These are phyloP conservation scores for Caenorhabditis zanzibari DNA, from an alignment of 2,888 invertebrate genomes.

Conservation along the genomic window DNA sequence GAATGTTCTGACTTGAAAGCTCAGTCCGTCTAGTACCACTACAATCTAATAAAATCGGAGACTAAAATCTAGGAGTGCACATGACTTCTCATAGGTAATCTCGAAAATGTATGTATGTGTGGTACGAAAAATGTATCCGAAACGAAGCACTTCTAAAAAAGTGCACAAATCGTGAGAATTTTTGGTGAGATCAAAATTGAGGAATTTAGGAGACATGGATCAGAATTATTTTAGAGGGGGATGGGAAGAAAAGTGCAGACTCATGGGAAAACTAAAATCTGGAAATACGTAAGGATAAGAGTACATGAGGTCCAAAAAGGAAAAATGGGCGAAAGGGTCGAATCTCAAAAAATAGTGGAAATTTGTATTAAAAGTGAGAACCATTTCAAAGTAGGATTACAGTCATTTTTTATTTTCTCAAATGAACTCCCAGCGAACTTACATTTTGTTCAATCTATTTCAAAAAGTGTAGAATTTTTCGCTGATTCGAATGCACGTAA, in stretches of 20 bases:
- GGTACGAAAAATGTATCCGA: conserved; percentile 14
- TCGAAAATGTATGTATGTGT: conserved; percentile 25
- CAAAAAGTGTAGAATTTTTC: no score
- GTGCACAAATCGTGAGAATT: conserved; percentile 21
- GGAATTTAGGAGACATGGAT: background rate
- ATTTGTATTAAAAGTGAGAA: no score
- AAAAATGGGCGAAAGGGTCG: no score
- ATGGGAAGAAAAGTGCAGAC: background rate
- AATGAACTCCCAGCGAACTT: no score
- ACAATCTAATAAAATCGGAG: background rate
- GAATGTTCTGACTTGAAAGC: background rate
- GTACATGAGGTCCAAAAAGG: no score
- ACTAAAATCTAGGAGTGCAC: background rate
- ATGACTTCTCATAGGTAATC: conserved; percentile 32
- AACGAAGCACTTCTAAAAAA: conserved; percentile 15
- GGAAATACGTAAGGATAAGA: background rate
- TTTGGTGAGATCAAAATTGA: background rate
- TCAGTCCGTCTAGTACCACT: conserved; percentile 8
- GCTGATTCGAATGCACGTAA: no score
- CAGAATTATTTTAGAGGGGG: background rate
- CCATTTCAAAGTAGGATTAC: no score
- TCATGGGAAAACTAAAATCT: conserved; percentile 4
- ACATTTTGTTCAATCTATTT: no score
- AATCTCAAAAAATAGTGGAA: no score
- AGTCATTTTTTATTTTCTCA: no score